Evolutionary conservation across 2,113 vertebrate genomes (phyloP), one percentile per base, ranked within the genome.

Genomic region (Ia io): DNA sequence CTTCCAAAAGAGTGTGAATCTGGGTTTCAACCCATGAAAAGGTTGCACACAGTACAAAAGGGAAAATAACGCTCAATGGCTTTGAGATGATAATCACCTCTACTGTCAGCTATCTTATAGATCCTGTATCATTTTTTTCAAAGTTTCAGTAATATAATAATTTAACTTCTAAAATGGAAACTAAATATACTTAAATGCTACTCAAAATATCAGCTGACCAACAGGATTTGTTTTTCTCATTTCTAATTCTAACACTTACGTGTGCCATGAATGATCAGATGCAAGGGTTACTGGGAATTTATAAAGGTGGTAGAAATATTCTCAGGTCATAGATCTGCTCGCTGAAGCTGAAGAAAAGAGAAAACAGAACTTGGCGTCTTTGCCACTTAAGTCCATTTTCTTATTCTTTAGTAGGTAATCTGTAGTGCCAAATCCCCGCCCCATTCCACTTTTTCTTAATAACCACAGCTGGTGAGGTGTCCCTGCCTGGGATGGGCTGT

Each of bases 271-370:
- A 82, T 51, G 10, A 85, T 56, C 42, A 91, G 79, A 70, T 69
- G 49, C 40, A 3, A 61, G 11, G 37, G n/a, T n/a, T 84, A 3
- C 17, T 82, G 51, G 61, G 59, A 85, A 85, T 82, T 93, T 61
- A 90, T n/a, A 67, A 89, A 92, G 30, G 17, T 82, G 51, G 84
- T 83, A 83, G 40, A 59, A 90, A 91, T 86, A 91, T 23, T 73
- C n/a, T 96, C 9, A 37, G 40, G 17, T 90, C 76, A 83, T 35
- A 82, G n/a, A 82, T 79, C 22, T 59, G 42, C 32, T 90, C n/a
- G 12, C 35, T 84, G 42, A 79, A 35, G 42, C 30, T 86, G 30
- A 85, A 87, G 70, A 56, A 69, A 86, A 56, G 11, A 77, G 30
- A 40, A 80, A 49, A 76, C 3, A 63, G 35, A 67, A 85, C 11